Percentiles rank a stretch among this genome's conserved stretches.
Evolutionary conservation across 1,140 invertebrate genomes (phyloP).

Genomic region (Aphaenogaster rudis): DNA sequence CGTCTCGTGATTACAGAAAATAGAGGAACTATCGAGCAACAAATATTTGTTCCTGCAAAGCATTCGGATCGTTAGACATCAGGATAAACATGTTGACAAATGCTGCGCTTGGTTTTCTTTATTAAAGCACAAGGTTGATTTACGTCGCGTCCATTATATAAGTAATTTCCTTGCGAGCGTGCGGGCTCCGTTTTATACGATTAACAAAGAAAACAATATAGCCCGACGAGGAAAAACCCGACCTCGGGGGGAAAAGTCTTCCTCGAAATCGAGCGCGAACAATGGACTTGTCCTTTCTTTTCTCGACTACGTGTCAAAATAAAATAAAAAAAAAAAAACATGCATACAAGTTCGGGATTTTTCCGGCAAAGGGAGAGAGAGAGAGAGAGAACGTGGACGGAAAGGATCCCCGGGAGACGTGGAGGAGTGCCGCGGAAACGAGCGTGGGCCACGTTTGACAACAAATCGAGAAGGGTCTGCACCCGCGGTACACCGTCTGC

Average conservation of each 20-base stretch:
- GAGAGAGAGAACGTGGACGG: not conserved
- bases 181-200: not conserved
- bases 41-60: not conserved
- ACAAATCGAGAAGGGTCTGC: not conserved
- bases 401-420: no score
- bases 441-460: constrained; percentile 4
- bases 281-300: not conserved
- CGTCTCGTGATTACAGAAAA: not conserved
- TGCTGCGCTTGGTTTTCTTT: not conserved
- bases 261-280: not conserved
- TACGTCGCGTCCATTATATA: not conserved
- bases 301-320: not conserved
- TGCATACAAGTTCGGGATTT: not conserved
- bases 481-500: constrained; percentile 7
- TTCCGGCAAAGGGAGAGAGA: not conserved
- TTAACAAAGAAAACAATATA: not conserved
- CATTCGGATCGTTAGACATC: not conserved
- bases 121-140: not conserved
- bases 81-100: not conserved
- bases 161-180: not conserved
- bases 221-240: not conserved
- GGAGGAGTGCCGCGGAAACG: not conserved
- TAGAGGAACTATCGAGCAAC: not conserved
- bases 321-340: not conserved
- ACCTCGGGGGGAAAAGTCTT: not conserved